Percentiles rank a stretch among this genome's conserved stretches.
These are phyloP conservation scores for Bradynema listronoti DNA, from an alignment of 1,140 invertebrate genomes.

Conservation along the genomic window DNA sequence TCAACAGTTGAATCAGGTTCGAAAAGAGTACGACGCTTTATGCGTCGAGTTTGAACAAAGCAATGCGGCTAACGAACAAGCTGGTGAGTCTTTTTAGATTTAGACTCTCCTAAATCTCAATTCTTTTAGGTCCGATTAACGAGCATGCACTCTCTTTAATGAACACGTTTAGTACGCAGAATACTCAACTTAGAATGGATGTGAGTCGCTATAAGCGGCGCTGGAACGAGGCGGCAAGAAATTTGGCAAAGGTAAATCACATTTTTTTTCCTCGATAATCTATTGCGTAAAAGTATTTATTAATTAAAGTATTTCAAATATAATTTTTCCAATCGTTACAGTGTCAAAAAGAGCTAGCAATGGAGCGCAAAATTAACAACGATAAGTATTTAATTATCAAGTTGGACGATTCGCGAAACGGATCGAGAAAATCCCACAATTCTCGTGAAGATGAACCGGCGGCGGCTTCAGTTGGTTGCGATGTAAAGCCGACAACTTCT, in stretches of 20 bases:
- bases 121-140: constrained; percentile 18
- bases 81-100: constrained; percentile 19
- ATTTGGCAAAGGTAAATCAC: neutral
- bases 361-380: constrained; percentile 30
- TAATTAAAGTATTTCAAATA: constrained; percentile 1
- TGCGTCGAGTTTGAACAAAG: constrained; percentile 40
- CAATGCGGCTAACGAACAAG: constrained; percentile 26
- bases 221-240: constrained; percentile 13
- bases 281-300: constrained; percentile 14
- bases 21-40: constrained; percentile 38
- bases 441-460: too few species aligned
- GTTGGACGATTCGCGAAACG: too few species aligned
- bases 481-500: too few species aligned
- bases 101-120: neutral
- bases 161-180: constrained; percentile 33
- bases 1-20: constrained; percentile 25
- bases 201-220: constrained; percentile 28
- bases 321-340: constrained; percentile 11
- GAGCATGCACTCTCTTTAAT: constrained; percentile 28
- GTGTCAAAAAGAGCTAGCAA: constrained; percentile 33
- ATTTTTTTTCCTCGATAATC: neutral
- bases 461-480: too few species aligned
- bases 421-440: too few species aligned
- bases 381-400: constrained; percentile 38
- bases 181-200: constrained; percentile 27